phyloP scores from a whole-genome alignment of 2,113 vertebrate genomes.

The Pseudopodoces humilis region DNA sequence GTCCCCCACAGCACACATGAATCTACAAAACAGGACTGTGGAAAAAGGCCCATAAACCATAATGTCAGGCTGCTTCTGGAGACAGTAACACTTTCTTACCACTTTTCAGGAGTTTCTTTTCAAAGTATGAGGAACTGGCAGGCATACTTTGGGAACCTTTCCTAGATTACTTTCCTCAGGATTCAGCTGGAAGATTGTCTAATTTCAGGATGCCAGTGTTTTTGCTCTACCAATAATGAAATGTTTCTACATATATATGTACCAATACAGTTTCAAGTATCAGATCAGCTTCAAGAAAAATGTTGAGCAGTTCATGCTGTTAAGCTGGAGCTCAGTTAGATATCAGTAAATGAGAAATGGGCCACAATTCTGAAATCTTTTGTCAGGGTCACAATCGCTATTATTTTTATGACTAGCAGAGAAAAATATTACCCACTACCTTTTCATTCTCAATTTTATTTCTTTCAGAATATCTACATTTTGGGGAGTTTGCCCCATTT shows the following conservation, averaged over 20 bases:
- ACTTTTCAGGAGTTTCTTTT: not conserved
- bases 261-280: not conserved
- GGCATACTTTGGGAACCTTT: not conserved
- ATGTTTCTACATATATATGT: not conserved
- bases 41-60: not conserved
- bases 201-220: not conserved
- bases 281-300: not conserved
- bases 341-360: not conserved
- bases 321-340: not conserved
- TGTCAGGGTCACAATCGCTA: not conserved
- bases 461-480: not conserved
- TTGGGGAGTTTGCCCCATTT: not conserved
- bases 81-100: not conserved
- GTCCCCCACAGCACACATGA: not conserved
- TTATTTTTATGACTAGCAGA: not conserved
- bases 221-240: not conserved
- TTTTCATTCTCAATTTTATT: not conserved
- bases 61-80: not conserved
- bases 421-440: not conserved
- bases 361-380: not conserved
- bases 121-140: not conserved
- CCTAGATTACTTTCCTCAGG: not conserved
- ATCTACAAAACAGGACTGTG: not conserved
- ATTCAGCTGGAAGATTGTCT: not conserved
- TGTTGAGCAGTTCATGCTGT: fast-evolving